Conservation (phyloP, 2,797 vertebrate species). For the Pempheris klunzingeri region DNA sequence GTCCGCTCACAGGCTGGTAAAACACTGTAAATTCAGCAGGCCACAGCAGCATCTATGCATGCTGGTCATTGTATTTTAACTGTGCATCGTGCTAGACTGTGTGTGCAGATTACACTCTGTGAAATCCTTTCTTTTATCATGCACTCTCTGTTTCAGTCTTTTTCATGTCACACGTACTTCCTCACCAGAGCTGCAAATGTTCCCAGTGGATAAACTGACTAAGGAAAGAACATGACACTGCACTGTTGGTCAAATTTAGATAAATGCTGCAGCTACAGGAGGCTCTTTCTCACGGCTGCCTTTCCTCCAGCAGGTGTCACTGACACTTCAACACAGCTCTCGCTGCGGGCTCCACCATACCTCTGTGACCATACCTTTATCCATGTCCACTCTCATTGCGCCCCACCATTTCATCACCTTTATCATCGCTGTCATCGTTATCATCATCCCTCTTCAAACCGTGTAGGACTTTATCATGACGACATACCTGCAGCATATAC, state of each 20-base stretch:
- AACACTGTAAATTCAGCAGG: slow-evolving; percentile 1
- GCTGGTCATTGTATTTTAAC: background rate
- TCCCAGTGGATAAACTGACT: slow-evolving; percentile 13
- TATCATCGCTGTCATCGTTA: slow-evolving; percentile 6
- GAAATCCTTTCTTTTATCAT: slow-evolving; percentile 14
- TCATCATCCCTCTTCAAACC: slow-evolving; percentile 20
- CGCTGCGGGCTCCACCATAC: slow-evolving; percentile 35
- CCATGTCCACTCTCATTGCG: background rate
- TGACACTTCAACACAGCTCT: slow-evolving; percentile 16
- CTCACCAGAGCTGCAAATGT: slow-evolving; percentile 16
- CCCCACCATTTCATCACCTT: slow-evolving; percentile 2
- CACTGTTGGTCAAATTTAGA: slow-evolving; percentile 23
- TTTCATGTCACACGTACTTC: background rate
- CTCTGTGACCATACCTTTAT: background rate
- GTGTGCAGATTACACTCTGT: background rate
- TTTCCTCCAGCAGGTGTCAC: slow-evolving; percentile 67
- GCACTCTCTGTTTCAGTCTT: background rate
- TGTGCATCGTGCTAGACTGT: background rate
- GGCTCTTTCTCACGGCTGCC: background rate
- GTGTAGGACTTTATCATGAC: background rate
- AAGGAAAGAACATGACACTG: slow-evolving; percentile 1
- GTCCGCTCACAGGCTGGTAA: background rate
- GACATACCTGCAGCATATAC: background rate
- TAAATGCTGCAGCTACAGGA: slow-evolving; percentile 2
- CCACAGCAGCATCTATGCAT: slow-evolving; percentile 20